Evolutionary conservation across 2,797 vertebrate genomes (phyloP), one percentile per base, ranked within the genome.

Genomic region (Geotrypetes seraphini): DNA sequence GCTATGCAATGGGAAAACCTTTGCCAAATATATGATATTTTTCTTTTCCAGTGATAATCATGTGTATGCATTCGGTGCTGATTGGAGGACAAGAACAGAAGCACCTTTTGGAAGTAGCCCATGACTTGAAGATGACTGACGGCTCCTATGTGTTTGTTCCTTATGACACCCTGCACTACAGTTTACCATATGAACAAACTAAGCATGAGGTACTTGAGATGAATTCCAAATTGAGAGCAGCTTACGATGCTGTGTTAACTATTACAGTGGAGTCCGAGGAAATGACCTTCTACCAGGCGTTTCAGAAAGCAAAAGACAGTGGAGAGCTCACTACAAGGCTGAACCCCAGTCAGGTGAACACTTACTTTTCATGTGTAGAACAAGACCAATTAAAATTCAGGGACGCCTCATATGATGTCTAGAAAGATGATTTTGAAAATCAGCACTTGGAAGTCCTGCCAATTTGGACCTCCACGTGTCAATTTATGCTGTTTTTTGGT

Each of bases 61-160:
- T 89, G 33, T 88, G 86, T 53, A 89, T 89, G 86, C 85, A 87
- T 61, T 89, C 85, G 0, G 78, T 49, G 5, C 64, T 89, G 39
- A 71, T 86, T 2, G 85, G 86, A 2, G 86, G 85, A 2, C 33
- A 25, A 10, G 24, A 46, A 15, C 84, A 88, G 60, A 67, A 59
- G 62, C 58, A 62, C 8, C 47, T 88, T 4, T 30, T 88, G 63
- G 84, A 89, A 53, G 72, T 57, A 7, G 84, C 86, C 12, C 64
- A 79, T 12, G 85, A 87, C 54, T 73, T 88, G 81, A 54, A 46
- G 26, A 69, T 86, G 81, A 77, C 59, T 1, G 79, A 83, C 4
- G 85, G 86, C 27, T 76, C 75, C 2, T 40, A 84, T 62, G 73
- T 83, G 14, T 87, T 87, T 10, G 28, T 89, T 25, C 81, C 86